phyloP scores from a whole-genome alignment of 53 echinoderm and acorn worm species.

The Paelopatides confundens region DNA sequence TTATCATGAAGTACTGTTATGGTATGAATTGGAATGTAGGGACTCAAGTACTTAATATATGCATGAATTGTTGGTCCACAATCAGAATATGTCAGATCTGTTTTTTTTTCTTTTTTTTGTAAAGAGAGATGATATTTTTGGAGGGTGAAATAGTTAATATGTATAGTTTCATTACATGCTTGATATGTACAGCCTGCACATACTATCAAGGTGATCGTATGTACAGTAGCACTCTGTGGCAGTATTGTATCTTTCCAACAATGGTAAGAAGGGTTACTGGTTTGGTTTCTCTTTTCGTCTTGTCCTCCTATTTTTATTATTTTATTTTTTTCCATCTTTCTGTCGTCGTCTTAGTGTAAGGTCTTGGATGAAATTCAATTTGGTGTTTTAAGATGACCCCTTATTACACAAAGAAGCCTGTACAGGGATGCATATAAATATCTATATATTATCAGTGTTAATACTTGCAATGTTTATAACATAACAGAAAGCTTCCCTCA shows the following conservation, averaged over 20 bases:
- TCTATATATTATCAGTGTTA: constrained; percentile 56
- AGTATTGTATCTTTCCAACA: constrained; percentile 26
- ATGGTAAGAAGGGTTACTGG: neutral
- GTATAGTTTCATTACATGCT: constrained; percentile 30
- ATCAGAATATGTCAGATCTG: neutral
- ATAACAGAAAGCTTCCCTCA: neutral
- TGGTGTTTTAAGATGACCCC: constrained; percentile 42
- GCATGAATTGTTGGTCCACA: neutral
- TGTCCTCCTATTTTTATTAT: neutral
- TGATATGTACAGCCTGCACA: constrained; percentile 43
- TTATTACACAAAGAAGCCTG: constrained; percentile 16
- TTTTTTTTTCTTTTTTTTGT: neutral
- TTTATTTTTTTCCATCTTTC: neutral
- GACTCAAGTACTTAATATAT: constrained; percentile 4
- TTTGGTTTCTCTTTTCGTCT: neutral
- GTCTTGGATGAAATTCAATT: constrained; percentile 16
- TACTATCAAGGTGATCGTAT: constrained; percentile 14
- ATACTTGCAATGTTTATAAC: constrained; percentile 51
- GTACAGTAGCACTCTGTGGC: constrained; percentile 35
- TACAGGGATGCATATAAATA: constrained; percentile 56
- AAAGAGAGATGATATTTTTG: neutral
- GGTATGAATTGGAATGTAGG: neutral
- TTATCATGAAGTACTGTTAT: neutral
- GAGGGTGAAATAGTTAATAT: constrained; percentile 28
- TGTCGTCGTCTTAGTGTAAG: neutral